Conservation (phyloP, 2,888 invertebrate genomes). For the Pammene fasciana region DNA sequence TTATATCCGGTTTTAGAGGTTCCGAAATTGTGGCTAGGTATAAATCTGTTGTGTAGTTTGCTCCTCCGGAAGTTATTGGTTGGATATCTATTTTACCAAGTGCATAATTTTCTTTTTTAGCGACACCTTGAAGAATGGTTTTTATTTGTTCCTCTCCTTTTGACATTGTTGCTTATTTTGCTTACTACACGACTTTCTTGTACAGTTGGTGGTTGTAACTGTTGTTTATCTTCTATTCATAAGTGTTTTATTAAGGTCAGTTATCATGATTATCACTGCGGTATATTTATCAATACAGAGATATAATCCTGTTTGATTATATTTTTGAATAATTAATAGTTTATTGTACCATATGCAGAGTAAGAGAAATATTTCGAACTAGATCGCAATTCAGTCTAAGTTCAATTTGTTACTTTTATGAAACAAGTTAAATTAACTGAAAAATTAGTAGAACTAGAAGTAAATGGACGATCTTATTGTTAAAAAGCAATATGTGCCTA, state of each 20-base stretch:
- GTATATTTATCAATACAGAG: background rate
- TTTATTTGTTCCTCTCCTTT: constrained; percentile 2
- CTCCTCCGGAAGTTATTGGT: constrained; percentile 36
- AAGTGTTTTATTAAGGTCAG: background rate
- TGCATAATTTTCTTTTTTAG: constrained; percentile 24
- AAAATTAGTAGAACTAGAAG: no score
- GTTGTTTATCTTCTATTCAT: background rate
- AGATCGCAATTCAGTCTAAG: no score
- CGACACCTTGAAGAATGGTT: constrained; percentile 7
- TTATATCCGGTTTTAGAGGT: constrained; percentile 11
- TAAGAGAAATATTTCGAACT: no score
- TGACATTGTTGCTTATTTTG: constrained; percentile 18
- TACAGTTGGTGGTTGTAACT: background rate
- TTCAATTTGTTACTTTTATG: no score
- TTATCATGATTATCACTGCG: background rate
- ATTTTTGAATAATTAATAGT: no score
- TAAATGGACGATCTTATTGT: no score
- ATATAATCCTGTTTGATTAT: background rate
- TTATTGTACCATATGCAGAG: no score
- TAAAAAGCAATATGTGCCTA: no score
- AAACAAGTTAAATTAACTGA: no score
- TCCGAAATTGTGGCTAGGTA: constrained; percentile 23
- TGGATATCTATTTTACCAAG: constrained; percentile 4
- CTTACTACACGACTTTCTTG: background rate
- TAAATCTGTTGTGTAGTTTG: constrained; percentile 36